phyloP scores from a whole-genome alignment of 2,113 vertebrate species.

The Astatoreochromis straeleni region DNA sequence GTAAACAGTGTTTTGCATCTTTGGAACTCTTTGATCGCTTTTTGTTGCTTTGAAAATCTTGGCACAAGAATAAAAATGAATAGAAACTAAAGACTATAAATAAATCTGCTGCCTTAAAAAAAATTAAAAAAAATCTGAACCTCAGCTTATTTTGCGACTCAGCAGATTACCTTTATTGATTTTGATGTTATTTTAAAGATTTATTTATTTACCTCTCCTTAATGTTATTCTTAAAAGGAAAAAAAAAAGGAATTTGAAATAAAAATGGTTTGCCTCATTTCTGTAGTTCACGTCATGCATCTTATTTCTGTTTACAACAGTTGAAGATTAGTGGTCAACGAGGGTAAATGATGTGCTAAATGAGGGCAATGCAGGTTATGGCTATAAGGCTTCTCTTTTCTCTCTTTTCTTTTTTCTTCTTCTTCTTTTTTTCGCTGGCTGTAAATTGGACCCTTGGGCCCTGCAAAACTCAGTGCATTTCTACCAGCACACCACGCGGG shows the following conservation, averaged over 20 bases:
- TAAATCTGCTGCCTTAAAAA: not conserved
- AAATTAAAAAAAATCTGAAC: not conserved
- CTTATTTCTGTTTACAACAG: not conserved
- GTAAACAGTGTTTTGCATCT: not conserved
- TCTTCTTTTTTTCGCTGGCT: not conserved
- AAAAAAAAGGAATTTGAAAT: not conserved
- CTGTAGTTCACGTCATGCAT: not conserved
- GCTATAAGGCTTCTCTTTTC: not conserved
- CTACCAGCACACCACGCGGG: conserved; percentile 29
- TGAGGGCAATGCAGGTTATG: conserved; percentile 33
- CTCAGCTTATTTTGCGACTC: not conserved
- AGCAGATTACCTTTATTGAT: not conserved
- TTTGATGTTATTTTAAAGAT: not conserved
- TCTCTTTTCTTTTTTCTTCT: not conserved
- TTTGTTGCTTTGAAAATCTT: not conserved
- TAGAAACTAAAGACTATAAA: not conserved
- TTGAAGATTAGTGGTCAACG: conserved; percentile 12
- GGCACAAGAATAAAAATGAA: not conserved
- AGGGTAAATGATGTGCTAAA: conserved; percentile 32
- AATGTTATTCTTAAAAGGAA: not conserved
- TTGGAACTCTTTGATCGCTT: not conserved
- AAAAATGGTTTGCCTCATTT: not conserved
- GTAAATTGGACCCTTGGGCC: conserved; percentile 54
- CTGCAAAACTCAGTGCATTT: not conserved
- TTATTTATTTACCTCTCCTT: not conserved